Conservation (phyloP, 1,140 invertebrate species). For the Bombyx mori region ASM3026992v2 NC_085117.1:14763001-14763500, state of each 20-base stretch:
- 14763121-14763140: background rate
- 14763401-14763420: conserved; percentile 86
- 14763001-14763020: conserved; percentile 78
- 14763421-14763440: conserved; percentile 82
- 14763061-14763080: conserved; percentile 3
- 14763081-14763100: background rate
- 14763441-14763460: conserved; percentile 75
- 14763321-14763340: conserved; percentile 74
- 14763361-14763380: conserved; percentile 73
- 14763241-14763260: conserved; percentile 12
- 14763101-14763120: background rate
- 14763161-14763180: background rate
- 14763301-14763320: conserved; percentile 17
- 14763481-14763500: conserved; percentile 82
- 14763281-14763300: conserved; percentile 9
- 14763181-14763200: background rate
- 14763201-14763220: background rate
- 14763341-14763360: conserved; percentile 70
- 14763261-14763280: conserved; percentile 13
- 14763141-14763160: background rate
- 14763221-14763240: conserved; percentile 3
- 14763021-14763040: conserved; percentile 64
- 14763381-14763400: conserved; percentile 74
- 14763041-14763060: conserved; percentile 28
- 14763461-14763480: conserved; percentile 85